Conservation (phyloP, 2,113 vertebrate genomes). For the Muntiacus muntjak region DNA sequence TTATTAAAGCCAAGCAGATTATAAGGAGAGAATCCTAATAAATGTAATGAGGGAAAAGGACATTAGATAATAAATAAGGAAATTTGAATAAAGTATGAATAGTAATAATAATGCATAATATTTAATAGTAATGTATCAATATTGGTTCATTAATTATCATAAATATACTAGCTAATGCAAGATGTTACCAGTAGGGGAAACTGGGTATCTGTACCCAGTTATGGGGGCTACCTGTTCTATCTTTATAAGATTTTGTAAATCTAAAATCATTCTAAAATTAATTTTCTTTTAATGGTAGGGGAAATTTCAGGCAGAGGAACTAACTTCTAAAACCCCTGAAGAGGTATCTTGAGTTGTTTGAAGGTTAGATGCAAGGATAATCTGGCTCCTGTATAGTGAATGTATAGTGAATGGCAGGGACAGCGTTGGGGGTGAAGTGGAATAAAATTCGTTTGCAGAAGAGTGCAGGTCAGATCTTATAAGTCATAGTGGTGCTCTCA, state of each 20-base stretch:
- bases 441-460: neutral
- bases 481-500: neutral
- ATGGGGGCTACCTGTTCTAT: neutral
- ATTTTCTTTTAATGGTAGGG: neutral
- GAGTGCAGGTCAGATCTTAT: neutral
- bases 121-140: neutral
- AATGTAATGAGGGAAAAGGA: neutral
- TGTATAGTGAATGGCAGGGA: neutral
- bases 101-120: neutral
- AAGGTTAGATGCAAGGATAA: neutral
- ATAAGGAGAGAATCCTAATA: neutral
- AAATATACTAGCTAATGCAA: neutral
- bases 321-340: neutral
- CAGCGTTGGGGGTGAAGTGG: no score
- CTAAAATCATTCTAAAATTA: neutral
- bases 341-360: neutral
- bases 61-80: neutral
- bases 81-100: neutral
- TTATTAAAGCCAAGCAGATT: neutral
- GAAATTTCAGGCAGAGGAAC: neutral
- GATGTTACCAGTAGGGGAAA: neutral
- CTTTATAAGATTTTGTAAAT: neutral
- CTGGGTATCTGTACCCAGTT: no score
- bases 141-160: neutral
- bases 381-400: neutral